A percentile compares a stretch with the other conserved stretches of the same genome.
Evolutionary conservation across 92 coral and sea anemone species (phyloP).

Genomic region (Porites evermanni): DNA sequence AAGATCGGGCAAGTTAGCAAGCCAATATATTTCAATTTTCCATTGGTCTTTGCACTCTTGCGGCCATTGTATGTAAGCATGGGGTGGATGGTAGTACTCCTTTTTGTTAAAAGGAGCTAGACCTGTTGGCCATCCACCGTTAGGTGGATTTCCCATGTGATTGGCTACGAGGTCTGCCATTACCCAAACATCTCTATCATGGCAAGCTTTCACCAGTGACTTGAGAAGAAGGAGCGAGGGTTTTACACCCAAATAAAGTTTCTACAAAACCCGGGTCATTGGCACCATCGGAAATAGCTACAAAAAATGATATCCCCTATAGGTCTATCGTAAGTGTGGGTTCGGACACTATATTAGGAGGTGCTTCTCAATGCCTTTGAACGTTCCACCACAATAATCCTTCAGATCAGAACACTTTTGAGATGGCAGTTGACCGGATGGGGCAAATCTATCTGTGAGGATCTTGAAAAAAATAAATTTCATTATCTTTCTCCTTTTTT

Average conservation of each 20-base stretch:
- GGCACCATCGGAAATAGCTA: no score
- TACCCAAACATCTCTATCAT: slow-evolving; percentile 81
- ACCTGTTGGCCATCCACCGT: slow-evolving; percentile 48
- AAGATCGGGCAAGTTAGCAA: slow-evolving; percentile 76
- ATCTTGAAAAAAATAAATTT: slow-evolving; percentile 8
- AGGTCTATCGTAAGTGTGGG: no score
- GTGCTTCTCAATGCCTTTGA: slow-evolving; percentile 76
- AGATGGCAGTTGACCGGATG: slow-evolving; percentile 62
- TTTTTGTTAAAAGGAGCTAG: slow-evolving; percentile 70
- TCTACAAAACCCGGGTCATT: no score
- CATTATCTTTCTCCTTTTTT: no score
- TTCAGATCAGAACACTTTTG: slow-evolving; percentile 55
- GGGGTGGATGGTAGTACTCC: slow-evolving; percentile 69
- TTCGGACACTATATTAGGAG: no score
- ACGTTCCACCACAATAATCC: slow-evolving; percentile 80
- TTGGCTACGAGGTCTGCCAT: slow-evolving; percentile 87
- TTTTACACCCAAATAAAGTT: no score
- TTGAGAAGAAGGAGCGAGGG: no score
- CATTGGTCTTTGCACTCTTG: slow-evolving; percentile 71
- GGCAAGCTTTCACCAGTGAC: slow-evolving; percentile 73
- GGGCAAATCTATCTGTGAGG: slow-evolving; percentile 82
- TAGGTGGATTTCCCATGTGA: slow-evolving; percentile 83
- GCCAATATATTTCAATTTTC: slow-evolving; percentile 76
- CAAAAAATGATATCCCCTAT: no score
- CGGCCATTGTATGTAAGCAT: slow-evolving; percentile 83